Base-by-base conservation (phyloP, 2,113 vertebrate species). In the Struthio camelus region DNA sequence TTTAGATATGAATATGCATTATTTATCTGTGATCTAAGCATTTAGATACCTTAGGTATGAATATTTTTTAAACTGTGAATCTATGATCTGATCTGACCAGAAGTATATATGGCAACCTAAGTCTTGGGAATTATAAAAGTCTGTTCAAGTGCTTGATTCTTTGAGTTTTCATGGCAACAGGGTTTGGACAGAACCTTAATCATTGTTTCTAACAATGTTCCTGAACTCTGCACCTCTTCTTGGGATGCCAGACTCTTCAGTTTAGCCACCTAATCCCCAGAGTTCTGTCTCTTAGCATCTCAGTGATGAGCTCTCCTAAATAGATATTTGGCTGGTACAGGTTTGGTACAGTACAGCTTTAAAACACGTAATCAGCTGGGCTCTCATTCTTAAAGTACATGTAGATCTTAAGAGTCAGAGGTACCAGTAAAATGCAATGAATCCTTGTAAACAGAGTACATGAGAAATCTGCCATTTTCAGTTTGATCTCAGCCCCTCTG, bases 161-260 rank as follows among this genome's bases (percentile, higher is more conserved):
- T 81, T 90, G 56, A 53, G 16, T 58, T 70, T 65, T 81, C 36
- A 13, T 59, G 64, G 51, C 64, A 77, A 25, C 10, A 23, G 27
- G 16, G 15, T 42, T 76, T 70, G 1, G 1, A 69, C 40, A 56
- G 62, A 64, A 64, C 40, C 54, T 80, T 48, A 24, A 17, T 69
- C n/a, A 4, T 69, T 85, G 25, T 69, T 48, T 27, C 50, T 50
- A 85, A n/a, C n/a, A 34, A 5, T 14, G 12, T 56, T 85, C 14
- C 67, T 46, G 58, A 66, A 40, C 32, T 56, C 19, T 3, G 18
- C 42, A 23, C 28, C 28, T 36, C 65, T 84, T 72, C 38, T 61
- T 0, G 0, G 38, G 53, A 16, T 61, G 59, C 59, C 61, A 0
- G 3, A 15, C 14, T 73, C 72, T 0, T 0, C 20, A 1, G 1